These are phyloP conservation scores for Drosophila hamatofila DNA, from an alignment of 2,888 invertebrate species.

Conservation along the genomic window DNA sequence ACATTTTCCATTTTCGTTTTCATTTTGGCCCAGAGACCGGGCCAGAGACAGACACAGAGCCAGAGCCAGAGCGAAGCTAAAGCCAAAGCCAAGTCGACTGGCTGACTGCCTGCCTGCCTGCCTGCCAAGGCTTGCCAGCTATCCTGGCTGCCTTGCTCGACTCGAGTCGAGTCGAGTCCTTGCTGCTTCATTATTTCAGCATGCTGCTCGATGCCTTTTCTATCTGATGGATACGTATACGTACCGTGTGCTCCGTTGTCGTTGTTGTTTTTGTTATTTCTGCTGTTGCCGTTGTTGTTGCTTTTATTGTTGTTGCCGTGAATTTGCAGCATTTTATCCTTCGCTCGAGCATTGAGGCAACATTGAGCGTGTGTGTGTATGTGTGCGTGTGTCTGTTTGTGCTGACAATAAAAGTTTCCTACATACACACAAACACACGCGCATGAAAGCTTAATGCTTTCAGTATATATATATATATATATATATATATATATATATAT, in stretches of 20 bases:
- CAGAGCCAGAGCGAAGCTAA: slow-evolving; percentile 15
- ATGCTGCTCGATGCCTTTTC: slow-evolving; percentile 81
- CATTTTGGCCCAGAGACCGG: slow-evolving; percentile 66
- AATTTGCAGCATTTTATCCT: slow-evolving; percentile 82
- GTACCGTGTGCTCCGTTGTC: slow-evolving; percentile 65
- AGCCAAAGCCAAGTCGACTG: slow-evolving; percentile 45
- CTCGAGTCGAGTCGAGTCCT: slow-evolving; percentile 66
- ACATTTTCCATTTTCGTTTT: slow-evolving; percentile 81
- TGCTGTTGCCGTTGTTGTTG: slow-evolving; percentile 20
- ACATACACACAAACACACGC: slow-evolving; percentile 55
- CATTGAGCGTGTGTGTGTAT: slow-evolving; percentile 42
- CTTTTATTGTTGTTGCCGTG: slow-evolving; percentile 66
- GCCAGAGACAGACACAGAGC: slow-evolving; percentile 31
- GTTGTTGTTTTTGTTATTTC: slow-evolving; percentile 29
- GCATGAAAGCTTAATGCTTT: slow-evolving; percentile 74
- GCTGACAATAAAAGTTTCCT: slow-evolving; percentile 78
- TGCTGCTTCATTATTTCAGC: slow-evolving; percentile 81
- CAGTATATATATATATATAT: slow-evolving; percentile 28
- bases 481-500: background rate
- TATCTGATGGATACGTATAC: slow-evolving; percentile 82
- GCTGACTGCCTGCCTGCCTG: slow-evolving; percentile 12
- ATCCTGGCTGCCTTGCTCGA: slow-evolving; percentile 31
- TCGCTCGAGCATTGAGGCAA: slow-evolving; percentile 63
- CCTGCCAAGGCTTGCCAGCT: slow-evolving; percentile 41
- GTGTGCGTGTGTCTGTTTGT: slow-evolving; percentile 66